Conservation (phyloP, 2,797 vertebrate genomes). For the Holocentrus rufus region DNA sequence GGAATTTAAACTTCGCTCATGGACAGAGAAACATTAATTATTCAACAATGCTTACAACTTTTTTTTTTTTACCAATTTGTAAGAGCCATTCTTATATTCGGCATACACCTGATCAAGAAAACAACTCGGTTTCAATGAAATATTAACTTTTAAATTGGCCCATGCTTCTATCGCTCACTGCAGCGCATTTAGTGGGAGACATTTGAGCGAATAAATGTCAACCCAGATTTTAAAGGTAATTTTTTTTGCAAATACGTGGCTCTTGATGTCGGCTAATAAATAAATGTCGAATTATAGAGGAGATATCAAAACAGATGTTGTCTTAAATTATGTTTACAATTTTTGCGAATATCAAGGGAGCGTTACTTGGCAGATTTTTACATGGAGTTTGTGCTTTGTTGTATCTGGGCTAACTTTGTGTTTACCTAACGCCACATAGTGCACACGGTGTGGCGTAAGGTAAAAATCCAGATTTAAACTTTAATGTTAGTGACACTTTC, state of each 20-base stretch:
- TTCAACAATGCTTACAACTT: background rate
- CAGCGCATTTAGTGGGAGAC: no score
- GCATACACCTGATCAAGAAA: background rate
- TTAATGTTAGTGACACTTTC: background rate
- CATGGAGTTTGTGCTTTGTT: background rate
- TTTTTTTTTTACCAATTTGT: background rate
- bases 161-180: no score
- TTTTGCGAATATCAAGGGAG: background rate
- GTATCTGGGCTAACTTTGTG: background rate
- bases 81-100: background rate
- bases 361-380: background rate
- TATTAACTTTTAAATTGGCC: background rate
- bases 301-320: background rate
- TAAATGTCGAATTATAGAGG: background rate
- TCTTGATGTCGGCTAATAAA: background rate
- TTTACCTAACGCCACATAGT: slow-evolving; percentile 6
- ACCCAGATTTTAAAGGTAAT: no score
- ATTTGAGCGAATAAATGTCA: no score
- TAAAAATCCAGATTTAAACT: background rate
- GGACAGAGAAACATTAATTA: background rate
- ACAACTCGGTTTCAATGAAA: background rate
- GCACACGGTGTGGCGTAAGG: background rate
- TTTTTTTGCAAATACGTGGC: no score
- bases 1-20: background rate
- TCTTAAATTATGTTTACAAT: background rate